These are phyloP conservation scores for Drosophila pseudoananassae DNA, from an alignment of 1,140 invertebrate species.

Conservation along the genomic window DNA sequence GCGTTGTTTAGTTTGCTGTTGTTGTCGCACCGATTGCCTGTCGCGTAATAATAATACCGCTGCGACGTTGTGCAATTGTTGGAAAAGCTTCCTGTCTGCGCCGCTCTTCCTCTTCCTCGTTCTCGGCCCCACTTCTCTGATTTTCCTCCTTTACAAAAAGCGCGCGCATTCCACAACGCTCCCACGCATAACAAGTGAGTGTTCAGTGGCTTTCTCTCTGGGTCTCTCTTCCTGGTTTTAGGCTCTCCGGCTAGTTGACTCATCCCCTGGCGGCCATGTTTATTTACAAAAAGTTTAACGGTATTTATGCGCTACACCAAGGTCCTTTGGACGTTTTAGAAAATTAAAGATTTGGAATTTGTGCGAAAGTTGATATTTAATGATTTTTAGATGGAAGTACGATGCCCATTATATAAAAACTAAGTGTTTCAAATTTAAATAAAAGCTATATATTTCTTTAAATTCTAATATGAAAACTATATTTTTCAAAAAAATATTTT, in stretches of 20 bases:
- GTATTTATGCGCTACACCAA: constrained; percentile 30
- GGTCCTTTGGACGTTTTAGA: constrained; percentile 5
- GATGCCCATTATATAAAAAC: no score
- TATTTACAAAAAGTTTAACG: constrained; percentile 78
- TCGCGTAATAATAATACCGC: constrained; percentile 77
- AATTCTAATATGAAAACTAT: no score
- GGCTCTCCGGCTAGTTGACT: constrained; percentile 33
- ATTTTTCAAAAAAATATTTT: no score
- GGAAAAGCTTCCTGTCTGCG: constrained; percentile 78
- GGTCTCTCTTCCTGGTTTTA: constrained; percentile 3
- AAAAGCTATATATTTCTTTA: no score
- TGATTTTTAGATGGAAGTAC: no score
- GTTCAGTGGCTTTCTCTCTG: constrained; percentile 4
- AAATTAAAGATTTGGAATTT: no score
- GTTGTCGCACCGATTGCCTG: constrained; percentile 73
- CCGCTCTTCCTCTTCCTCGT: constrained; percentile 10
- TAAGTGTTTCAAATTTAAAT: no score
- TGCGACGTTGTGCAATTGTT: constrained; percentile 68
- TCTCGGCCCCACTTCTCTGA: constrained; percentile 7
- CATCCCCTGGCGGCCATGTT: constrained; percentile 73
- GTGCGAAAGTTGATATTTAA: no score
- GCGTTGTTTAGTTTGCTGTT: constrained; percentile 50
- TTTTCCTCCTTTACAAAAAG: constrained; percentile 52
- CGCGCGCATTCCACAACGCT: constrained; percentile 75
- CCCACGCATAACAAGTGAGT: constrained; percentile 38